Conservation (phyloP, 2,113 vertebrate genomes). For the Aplodontia rufa region DNA sequence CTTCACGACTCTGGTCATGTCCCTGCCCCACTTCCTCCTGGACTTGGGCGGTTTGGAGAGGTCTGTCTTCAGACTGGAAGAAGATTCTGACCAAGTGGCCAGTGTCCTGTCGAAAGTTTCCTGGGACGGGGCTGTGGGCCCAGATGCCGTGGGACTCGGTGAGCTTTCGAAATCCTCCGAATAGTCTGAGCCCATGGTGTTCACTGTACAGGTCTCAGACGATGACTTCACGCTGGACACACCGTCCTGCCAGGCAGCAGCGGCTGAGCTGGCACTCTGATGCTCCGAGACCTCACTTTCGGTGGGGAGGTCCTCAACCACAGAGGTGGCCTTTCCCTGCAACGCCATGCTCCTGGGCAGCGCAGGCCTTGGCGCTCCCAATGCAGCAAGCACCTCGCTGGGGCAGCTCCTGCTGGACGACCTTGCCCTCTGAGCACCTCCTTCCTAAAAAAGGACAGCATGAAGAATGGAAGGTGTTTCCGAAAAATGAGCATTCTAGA, state of each 20-base stretch:
- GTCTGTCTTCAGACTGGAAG: fast-evolving
- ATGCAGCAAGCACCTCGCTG: not conserved
- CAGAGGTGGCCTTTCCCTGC: not conserved
- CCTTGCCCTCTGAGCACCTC: not conserved
- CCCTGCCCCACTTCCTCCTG: fast-evolving
- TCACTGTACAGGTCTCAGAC: fast-evolving
- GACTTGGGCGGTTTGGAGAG: fast-evolving
- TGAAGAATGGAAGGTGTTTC: not conserved
- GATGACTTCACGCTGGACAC: not conserved
- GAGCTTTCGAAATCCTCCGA: constrained; percentile 82
- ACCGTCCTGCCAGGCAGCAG: not conserved
- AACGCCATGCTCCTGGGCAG: fast-evolving
- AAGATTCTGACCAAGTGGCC: fast-evolving
- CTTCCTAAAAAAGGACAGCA: constrained; percentile 59
- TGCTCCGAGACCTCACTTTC: constrained; percentile 85
- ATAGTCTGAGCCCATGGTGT: constrained; percentile 56
- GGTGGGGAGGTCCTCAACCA: not conserved
- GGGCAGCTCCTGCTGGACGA: not conserved
- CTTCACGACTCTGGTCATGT: constrained; percentile 58
- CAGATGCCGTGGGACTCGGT: not conserved
- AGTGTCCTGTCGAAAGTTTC: fast-evolving
- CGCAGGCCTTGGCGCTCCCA: not conserved
- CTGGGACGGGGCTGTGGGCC: not conserved
- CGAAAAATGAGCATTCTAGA: fast-evolving
- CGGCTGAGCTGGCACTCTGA: constrained; percentile 69